Evolutionary conservation across 1,140 invertebrate genomes (phyloP).

Genomic region (Drosophila persimilis): DNA sequence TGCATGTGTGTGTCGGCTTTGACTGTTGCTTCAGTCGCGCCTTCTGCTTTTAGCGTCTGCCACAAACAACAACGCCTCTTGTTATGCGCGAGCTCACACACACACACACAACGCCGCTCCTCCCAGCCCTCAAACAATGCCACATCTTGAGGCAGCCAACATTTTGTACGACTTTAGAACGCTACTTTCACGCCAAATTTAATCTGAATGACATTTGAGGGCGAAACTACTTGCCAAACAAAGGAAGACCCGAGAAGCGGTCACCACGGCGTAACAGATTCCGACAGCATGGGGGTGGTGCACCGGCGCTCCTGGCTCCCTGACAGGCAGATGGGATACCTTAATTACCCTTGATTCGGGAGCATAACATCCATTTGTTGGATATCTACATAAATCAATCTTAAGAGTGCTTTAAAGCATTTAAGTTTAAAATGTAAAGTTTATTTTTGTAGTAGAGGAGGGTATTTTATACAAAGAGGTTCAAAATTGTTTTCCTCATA

Average conservation of each 20-base stretch:
- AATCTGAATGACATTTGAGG: constrained; percentile 77
- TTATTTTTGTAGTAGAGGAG: too few relatives aligned
- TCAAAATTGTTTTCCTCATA: too few relatives aligned
- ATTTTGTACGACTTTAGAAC: constrained; percentile 69
- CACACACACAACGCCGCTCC: not conserved
- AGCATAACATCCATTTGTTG: too few relatives aligned
- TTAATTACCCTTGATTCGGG: too few relatives aligned
- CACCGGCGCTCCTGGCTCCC: too few relatives aligned
- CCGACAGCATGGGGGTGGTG: not conserved
- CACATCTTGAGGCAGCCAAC: not conserved
- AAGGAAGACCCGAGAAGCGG: constrained; percentile 5
- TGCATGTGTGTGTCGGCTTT: constrained; percentile 11
- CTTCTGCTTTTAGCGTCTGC: constrained; percentile 63
- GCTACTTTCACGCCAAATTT: constrained; percentile 80
- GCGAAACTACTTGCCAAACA: constrained; percentile 61
- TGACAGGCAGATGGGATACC: too few relatives aligned
- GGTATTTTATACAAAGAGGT: too few relatives aligned
- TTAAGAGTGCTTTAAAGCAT: constrained; percentile 29
- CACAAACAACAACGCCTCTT: constrained; percentile 46
- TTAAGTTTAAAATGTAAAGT: constrained; percentile 25
- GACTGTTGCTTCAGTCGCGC: constrained; percentile 75
- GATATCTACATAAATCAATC: not conserved
- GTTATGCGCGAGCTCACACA: constrained; percentile 71
- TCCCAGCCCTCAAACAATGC: not conserved
- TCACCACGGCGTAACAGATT: not conserved